These are phyloP conservation scores for Scopus umbretta DNA, from an alignment of 2,113 vertebrate genomes.

Conservation along the genomic window DNA sequence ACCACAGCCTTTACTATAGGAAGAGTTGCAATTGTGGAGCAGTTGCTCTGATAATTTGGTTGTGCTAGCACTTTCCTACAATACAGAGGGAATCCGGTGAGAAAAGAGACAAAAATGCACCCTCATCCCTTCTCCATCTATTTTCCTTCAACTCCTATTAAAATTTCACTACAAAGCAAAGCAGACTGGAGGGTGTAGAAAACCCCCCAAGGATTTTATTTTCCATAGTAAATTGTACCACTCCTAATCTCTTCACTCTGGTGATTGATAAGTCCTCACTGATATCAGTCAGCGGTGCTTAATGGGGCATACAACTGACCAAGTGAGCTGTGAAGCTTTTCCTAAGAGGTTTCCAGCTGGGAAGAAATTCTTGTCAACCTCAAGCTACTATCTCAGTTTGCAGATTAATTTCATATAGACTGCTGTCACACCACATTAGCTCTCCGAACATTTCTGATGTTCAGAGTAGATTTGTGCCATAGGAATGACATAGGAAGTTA, in stretches of 20 bases:
- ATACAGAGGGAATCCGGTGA: not conserved
- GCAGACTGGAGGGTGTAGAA: not conserved
- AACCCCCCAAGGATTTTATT: not conserved
- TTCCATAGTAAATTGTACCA: not conserved
- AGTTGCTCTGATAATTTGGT: not conserved
- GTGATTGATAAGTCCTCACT: slow-evolving; percentile 11
- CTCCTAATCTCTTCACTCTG: not conserved
- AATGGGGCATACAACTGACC: slow-evolving; percentile 7
- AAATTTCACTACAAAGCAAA: not conserved
- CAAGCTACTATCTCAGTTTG: not conserved
- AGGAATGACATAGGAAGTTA: not conserved
- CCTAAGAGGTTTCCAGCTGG: not conserved
- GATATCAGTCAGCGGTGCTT: slow-evolving; percentile 9
- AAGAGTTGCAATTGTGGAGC: not conserved
- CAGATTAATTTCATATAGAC: slow-evolving; percentile 41
- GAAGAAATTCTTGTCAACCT: slow-evolving; percentile 13
- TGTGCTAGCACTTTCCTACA: not conserved
- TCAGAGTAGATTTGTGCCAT: not conserved
- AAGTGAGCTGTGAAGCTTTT: slow-evolving; percentile 39
- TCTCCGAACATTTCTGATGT: not conserved
- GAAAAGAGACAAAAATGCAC: not conserved
- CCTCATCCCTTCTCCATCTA: not conserved
- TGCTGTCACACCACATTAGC: slow-evolving; percentile 28
- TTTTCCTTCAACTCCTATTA: not conserved
- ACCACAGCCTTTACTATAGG: not conserved